Evolutionary conservation across 2,113 vertebrate species (phyloP).

Genomic region (Ivindomyrus marchei): DNA sequence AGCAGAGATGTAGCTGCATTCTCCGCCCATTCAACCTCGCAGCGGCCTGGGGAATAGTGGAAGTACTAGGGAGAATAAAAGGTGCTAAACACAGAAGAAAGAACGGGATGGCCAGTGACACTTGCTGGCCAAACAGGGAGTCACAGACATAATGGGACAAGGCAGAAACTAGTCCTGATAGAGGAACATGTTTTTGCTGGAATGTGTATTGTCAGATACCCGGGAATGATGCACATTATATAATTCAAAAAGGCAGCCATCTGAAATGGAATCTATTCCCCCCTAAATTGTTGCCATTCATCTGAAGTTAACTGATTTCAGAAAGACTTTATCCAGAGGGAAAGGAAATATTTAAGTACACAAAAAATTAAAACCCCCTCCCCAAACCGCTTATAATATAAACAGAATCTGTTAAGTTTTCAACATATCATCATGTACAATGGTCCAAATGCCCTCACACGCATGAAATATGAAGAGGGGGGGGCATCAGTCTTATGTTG

Average conservation of each 20-base stretch:
- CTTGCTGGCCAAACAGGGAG: not conserved
- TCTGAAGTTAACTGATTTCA: slow-evolving; percentile 16
- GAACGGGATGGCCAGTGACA: not conserved
- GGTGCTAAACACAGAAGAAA: not conserved
- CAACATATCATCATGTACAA: slow-evolving; percentile 20
- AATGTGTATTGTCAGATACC: not conserved
- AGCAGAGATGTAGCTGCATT: not conserved
- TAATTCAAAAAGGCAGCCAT: slow-evolving; percentile 5
- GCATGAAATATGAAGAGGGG: not conserved
- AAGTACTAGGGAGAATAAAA: not conserved
- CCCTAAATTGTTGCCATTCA: slow-evolving; percentile 12
- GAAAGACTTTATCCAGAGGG: slow-evolving; percentile 1
- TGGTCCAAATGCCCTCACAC: not conserved
- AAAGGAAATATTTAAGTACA: not conserved
- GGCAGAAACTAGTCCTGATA: not conserved
- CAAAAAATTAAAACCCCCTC: not conserved
- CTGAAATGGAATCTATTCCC: slow-evolving; percentile 21
- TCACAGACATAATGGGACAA: not conserved
- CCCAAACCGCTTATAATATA: slow-evolving; percentile 11
- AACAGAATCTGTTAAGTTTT: slow-evolving; percentile 15
- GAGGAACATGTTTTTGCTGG: not conserved
- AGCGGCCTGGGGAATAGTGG: not conserved
- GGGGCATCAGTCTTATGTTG: not conserved
- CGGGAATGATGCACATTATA: not conserved
- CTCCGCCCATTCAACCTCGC: not conserved